phyloP scores from a whole-genome alignment of 2,797 vertebrate genomes.

The Propithecus deckenii region DNA sequence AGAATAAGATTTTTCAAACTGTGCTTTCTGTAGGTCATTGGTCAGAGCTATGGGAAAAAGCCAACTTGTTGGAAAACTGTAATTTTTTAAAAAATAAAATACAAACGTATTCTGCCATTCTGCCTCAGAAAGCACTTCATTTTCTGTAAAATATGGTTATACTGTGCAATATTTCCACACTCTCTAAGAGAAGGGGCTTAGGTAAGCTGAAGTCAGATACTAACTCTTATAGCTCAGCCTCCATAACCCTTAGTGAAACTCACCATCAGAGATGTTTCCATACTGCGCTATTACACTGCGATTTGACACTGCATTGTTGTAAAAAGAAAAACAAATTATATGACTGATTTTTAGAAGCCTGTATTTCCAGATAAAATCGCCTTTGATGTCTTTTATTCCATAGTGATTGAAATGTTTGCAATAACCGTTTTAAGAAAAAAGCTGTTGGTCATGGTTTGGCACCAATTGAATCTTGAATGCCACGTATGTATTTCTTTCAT shows the following conservation, averaged over 20 bases:
- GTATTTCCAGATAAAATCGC: constrained; percentile 33
- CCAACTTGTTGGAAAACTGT: neutral
- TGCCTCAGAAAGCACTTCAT: neutral
- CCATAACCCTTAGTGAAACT: neutral
- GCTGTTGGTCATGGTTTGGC: neutral
- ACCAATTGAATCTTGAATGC: neutral
- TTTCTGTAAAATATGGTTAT: constrained; percentile 15
- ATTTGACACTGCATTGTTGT: constrained; percentile 47
- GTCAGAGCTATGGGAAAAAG: neutral
- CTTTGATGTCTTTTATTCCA: constrained; percentile 36
- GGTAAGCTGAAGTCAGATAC: neutral
- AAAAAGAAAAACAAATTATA: constrained; percentile 66
- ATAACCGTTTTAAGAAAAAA: constrained; percentile 56
- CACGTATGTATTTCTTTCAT: neutral
- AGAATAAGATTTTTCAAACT: neutral
- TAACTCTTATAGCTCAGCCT: neutral
- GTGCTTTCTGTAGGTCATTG: neutral
- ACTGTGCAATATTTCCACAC: neutral
- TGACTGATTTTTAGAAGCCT: constrained; percentile 47
- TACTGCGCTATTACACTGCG: constrained; percentile 38
- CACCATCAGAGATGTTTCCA: neutral
- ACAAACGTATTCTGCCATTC: neutral
- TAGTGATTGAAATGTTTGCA: constrained; percentile 16
- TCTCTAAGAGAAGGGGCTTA: neutral
- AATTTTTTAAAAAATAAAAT: neutral